Conservation (phyloP, 2,797 vertebrate species). For the Ptychadena robeensis region DNA sequence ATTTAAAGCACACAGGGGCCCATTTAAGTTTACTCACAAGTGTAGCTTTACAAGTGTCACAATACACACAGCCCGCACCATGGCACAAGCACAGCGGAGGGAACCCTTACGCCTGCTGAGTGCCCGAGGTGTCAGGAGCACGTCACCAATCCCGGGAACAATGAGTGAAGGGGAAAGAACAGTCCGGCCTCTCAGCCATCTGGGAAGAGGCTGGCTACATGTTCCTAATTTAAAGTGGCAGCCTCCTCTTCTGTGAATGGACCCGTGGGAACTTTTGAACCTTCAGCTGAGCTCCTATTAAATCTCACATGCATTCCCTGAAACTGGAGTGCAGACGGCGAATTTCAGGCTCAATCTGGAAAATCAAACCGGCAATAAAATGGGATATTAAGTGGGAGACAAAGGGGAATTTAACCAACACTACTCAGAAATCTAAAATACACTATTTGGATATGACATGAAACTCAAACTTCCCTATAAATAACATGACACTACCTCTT, state of each 20-base stretch:
- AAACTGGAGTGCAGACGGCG: neutral
- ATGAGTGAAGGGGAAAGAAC: neutral
- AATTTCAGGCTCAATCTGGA: neutral
- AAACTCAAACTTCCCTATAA: neutral
- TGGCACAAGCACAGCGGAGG: neutral
- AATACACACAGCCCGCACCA: neutral
- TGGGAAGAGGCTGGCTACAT: slow-evolving; percentile 5
- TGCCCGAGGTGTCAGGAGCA: slow-evolving; percentile 25
- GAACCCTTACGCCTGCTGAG: neutral
- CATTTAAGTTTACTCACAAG: neutral
- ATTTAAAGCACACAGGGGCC: neutral
- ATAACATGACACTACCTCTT: neutral
- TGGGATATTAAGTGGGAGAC: neutral
- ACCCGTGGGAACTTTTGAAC: neutral
- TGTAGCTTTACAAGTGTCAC: too few species aligned
- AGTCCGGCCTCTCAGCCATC: neutral
- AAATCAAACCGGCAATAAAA: neutral
- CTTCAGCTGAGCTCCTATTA: neutral
- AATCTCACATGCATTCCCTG: neutral
- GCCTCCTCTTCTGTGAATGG: slow-evolving; percentile 1
- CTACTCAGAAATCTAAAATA: neutral
- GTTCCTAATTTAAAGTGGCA: slow-evolving; percentile 37
- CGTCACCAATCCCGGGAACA: slow-evolving; percentile 27
- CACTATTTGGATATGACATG: neutral
- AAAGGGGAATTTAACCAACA: neutral